These are phyloP conservation scores for Notechis scutatus DNA, from an alignment of 2,113 vertebrate species.

Conservation along the genomic window DNA sequence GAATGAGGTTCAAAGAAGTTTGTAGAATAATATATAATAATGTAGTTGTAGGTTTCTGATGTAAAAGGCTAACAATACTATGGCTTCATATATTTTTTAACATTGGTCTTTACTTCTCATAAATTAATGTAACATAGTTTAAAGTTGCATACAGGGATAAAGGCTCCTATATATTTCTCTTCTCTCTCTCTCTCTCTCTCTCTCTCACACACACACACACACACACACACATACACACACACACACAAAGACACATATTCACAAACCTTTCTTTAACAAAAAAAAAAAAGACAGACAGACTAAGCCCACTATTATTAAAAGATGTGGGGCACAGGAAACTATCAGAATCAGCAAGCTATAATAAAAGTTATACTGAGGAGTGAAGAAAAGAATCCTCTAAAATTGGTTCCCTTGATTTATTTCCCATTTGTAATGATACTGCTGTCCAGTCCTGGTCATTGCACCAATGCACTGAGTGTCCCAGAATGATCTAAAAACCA, in stretches of 20 bases:
- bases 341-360: not conserved
- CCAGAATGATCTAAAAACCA: not conserved
- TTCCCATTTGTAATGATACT: not conserved
- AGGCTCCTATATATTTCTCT: conserved; percentile 13
- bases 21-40: not conserved
- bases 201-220: not conserved
- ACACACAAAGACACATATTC: not conserved
- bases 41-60: not conserved
- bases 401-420: conserved; percentile 14
- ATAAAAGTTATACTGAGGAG: not conserved
- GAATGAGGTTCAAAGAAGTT: not conserved
- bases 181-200: not conserved
- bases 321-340: not conserved
- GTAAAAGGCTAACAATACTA: not conserved
- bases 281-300: not conserved
- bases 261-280: not conserved
- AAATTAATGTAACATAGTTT: conserved; percentile 11
- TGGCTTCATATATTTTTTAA: not conserved
- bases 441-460: conserved; percentile 10
- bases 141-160: not conserved
- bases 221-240: not conserved
- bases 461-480: not conserved
- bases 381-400: conserved; percentile 1
- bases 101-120: not conserved
- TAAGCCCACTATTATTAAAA: not conserved